These are phyloP conservation scores for Luperina nickerlii DNA, from an alignment of 2,888 invertebrate species.

Conservation along the genomic window DNA sequence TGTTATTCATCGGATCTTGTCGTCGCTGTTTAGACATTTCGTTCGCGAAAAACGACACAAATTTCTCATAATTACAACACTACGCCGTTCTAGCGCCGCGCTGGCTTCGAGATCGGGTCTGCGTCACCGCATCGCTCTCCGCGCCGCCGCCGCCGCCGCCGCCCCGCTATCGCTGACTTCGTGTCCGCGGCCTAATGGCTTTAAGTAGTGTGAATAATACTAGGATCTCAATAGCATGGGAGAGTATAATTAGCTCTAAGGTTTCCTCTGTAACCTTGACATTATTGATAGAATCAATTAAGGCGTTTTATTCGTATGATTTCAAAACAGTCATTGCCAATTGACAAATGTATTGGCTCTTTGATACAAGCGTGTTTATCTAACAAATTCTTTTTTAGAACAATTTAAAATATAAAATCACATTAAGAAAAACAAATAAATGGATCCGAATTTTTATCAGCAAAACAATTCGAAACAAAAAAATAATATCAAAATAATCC, in stretches of 20 bases:
- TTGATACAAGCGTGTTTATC: constrained; percentile 2
- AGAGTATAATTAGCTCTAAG: constrained; percentile 13
- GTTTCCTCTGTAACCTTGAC: constrained; percentile 7
- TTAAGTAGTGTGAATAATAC: background rate
- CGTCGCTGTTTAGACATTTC: too few relatives aligned
- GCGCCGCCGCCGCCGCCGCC: too few relatives aligned
- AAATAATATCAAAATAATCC: constrained; percentile 66
- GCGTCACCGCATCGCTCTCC: too few relatives aligned
- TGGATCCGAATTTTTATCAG: constrained; percentile 50
- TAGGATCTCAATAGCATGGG: background rate
- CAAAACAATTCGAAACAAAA: constrained; percentile 68
- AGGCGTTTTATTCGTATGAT: background rate
- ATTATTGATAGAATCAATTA: constrained; percentile 6
- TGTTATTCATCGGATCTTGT: too few relatives aligned
- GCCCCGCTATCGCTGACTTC: too few relatives aligned
- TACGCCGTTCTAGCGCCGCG: too few relatives aligned
- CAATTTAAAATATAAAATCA: constrained; percentile 38
- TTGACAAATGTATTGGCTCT: constrained; percentile 6
- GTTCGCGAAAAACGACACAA: too few relatives aligned
- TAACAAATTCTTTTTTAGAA: constrained; percentile 31
- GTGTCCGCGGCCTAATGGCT: too few relatives aligned
- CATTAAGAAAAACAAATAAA: constrained; percentile 47
- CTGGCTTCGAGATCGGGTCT: too few relatives aligned
- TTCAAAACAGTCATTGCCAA: background rate
- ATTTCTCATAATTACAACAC: too few relatives aligned